Base-by-base conservation (phyloP, 1,140 invertebrate species). In the Drosophila dunni region DNA sequence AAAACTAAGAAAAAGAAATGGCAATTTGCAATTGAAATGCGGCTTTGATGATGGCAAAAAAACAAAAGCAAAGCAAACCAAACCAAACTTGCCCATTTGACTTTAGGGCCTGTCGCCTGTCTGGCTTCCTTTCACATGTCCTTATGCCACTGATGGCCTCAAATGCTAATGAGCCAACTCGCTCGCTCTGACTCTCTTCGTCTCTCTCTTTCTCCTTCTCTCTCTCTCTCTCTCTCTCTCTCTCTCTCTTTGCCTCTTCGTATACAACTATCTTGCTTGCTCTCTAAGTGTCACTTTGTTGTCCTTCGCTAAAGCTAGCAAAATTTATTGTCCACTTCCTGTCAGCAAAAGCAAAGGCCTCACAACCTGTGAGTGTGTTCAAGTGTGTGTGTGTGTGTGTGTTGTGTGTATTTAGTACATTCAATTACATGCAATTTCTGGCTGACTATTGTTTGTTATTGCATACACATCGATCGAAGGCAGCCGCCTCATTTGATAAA, bases 261-360 rank as follows among this genome's bases (percentile, higher is more conserved):
- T 44, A 46, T 17, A 8, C 5, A 20, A 46, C 20, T 63, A 0
- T 36, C 11, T 42, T 6, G 38, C 51, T 17, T 17, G 10, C 11
- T 42, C 34, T 61, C 1, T 61, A 63, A 84, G 81, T 84, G 77
- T 84, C 77, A 71, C 68, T 17, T 63, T 56, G 65, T 60, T 42
- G 63, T 66, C 70, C 71, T 78, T 75, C 62, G 50, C 70, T 42
- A 13, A 57, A 57, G 60, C 53, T 20, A 63, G 38, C 63, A 74
- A 86, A 86, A 88, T 88, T 88, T 88, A 88, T 88, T 71, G 73
- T 80, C 71, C 58, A 83, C 83, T 88, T 88, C 83, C 79, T 83
- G 79, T 62, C 44, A 54, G 76, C 57, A 54, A 71, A 78, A 64
- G 5, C 34, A 57, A 68, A 60, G 54, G 63, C 69, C 54, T 66